phyloP scores from a whole-genome alignment of 2,797 vertebrate species.

The Neomorphus geoffroyi region DNA sequence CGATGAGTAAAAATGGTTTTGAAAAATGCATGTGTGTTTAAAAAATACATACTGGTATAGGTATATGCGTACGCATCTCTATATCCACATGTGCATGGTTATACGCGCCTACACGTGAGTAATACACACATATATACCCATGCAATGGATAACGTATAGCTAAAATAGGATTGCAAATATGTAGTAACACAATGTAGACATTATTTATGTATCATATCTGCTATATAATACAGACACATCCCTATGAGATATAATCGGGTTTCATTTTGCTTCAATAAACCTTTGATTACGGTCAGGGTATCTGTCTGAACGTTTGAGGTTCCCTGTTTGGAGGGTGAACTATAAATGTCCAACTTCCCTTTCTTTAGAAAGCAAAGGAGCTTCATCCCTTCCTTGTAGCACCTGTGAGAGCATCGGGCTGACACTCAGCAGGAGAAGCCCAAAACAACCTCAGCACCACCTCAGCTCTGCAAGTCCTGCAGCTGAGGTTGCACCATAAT shows the following conservation, averaged over 20 bases:
- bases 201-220: too few relatives aligned
- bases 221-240: neutral
- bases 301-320: neutral
- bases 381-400: neutral
- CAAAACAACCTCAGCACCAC: neutral
- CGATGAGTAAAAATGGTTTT: neutral
- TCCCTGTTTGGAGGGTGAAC: neutral
- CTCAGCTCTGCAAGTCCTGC: neutral
- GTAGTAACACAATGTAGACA: neutral
- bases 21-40: neutral
- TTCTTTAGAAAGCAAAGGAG: neutral
- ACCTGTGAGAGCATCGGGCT: neutral
- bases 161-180: neutral
- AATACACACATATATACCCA: neutral
- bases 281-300: neutral
- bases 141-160: too few relatives aligned
- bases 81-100: neutral
- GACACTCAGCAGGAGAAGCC: neutral
- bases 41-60: neutral
- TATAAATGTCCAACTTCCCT: neutral
- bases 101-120: too few relatives aligned
- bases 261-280: neutral
- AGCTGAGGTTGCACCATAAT: neutral
- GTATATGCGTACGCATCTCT: too few relatives aligned
- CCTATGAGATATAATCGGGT: neutral